Evolutionary conservation across 2,888 invertebrate genomes (phyloP).

Genomic region (Lissocephala sabroskyi): DNA sequence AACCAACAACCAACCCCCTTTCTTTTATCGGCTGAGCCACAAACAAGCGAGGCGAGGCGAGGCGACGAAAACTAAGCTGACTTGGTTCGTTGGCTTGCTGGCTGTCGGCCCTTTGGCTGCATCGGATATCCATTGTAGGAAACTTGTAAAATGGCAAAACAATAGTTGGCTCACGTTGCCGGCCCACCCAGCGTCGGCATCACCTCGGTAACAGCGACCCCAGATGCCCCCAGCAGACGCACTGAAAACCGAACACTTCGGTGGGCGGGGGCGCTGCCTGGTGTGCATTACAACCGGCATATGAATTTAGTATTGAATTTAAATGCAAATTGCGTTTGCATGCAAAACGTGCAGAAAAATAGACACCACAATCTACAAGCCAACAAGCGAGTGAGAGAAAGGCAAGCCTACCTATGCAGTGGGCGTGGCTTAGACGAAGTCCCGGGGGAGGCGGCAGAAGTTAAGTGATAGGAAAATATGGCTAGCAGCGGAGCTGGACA

Average conservation of each 20-base stretch:
- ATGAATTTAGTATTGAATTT: conserved; percentile 66
- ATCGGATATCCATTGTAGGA: conserved; percentile 60
- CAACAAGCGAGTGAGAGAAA: too few relatives aligned
- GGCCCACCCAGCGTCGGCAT: neutral
- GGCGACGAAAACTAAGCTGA: neutral
- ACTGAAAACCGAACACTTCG: too few relatives aligned
- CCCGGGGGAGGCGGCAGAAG: too few relatives aligned
- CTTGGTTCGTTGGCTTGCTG: neutral
- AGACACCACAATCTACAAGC: neutral
- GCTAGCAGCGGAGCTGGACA: too few relatives aligned
- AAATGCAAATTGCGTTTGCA: conserved; percentile 65
- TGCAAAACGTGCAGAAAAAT: conserved; percentile 51
- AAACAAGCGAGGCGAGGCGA: conserved; percentile 4
- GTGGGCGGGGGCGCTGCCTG: too few relatives aligned
- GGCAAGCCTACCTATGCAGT: too few relatives aligned
- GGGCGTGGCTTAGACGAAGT: too few relatives aligned
- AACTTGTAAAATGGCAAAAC: conserved; percentile 62
- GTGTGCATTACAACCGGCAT: conserved; percentile 54
- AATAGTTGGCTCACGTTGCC: conserved; percentile 18
- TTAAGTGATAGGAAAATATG: too few relatives aligned
- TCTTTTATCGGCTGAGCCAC: conserved; percentile 18
- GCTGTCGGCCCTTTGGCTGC: conserved; percentile 16
- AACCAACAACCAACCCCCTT: conserved; percentile 15
- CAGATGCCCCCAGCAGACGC: too few relatives aligned
- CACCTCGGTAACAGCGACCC: too few relatives aligned